Base-by-base conservation (phyloP, 2,888 invertebrate species). In the Xestia xanthographa region DNA sequence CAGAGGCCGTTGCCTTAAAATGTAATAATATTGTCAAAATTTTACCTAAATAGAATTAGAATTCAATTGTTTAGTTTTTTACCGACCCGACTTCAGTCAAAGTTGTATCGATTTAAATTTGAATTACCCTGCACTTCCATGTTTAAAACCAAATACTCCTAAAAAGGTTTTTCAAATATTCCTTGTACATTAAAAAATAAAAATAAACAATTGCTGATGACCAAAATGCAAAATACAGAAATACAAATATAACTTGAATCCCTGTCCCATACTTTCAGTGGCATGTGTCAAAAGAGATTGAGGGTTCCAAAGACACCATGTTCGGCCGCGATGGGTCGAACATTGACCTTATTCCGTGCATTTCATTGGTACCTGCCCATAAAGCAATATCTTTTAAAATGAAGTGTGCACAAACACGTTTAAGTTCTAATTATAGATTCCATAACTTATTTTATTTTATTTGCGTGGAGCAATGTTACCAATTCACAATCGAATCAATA, bases 291-390 rank as follows among this genome's bases (percentile, higher is more conserved):
- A 62, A 80, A 74, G 60, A 53, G 73, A 76, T 79, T 67, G 70
- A 77, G 72, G 73, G 48, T 60, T 34, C 58, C 62, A 53, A 45
- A 34, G 65, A 38, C 34, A 6, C 41, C 26, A 48, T 67, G 45
- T 79, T 67, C 22, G 48, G 20, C 45, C 26, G 38, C 62, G 29
- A 74, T 79, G 87, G 88, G 88, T 87, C 88, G 87, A 63, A 12
- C 87, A 48, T 82, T 87, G 85, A 88, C 87, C 88, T 45, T 72
- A 53, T 72, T 41, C 41, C 48, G 12, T 58, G 45, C 48, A 50
- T 62, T 66, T 77, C 29, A 60, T 79, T 38, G 38, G 29, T 85
- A 84, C 87, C 78, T 78, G 77, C 65, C 26, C 29, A 29, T 62
- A 82, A 45, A 65, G 17, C 43, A 69, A 72, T 34, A 65, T 38